A percentile compares a stretch with the other conserved stretches of the same genome.
phyloP scores from a whole-genome alignment of 2,888 invertebrate genomes.

The Campaea margaritaria region DNA sequence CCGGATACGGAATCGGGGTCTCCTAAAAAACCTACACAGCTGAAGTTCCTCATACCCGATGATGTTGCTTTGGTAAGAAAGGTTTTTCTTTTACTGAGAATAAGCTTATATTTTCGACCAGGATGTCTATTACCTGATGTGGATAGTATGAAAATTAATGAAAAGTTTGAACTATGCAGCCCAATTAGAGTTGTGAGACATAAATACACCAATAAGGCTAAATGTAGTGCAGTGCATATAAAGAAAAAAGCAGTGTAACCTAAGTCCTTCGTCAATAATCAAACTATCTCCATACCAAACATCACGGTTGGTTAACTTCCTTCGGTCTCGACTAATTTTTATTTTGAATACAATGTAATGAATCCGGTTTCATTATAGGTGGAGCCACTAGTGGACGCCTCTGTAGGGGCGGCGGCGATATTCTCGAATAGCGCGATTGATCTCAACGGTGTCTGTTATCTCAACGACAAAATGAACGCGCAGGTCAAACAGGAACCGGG shows the following conservation, averaged over 20 bases:
- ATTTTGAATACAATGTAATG: too few species aligned
- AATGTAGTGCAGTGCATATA: too few species aligned
- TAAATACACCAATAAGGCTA: too few species aligned
- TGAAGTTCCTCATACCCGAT: constrained; percentile 74
- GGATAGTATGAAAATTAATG: not conserved
- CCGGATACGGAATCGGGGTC: constrained; percentile 61
- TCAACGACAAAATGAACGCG: constrained; percentile 89
- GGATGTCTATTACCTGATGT: too few species aligned
- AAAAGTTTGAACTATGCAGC: too few species aligned
- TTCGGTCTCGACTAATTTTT: too few species aligned
- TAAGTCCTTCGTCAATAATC: too few species aligned
- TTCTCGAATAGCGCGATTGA: constrained; percentile 95
- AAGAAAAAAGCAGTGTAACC: too few species aligned
- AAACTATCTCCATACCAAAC: too few species aligned
- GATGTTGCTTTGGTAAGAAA: constrained; percentile 63
- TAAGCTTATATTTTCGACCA: not conserved
- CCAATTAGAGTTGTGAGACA: too few species aligned
- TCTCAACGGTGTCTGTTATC: constrained; percentile 91
- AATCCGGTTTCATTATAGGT: constrained; percentile 44
- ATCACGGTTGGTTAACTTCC: too few species aligned
- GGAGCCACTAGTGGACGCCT: constrained; percentile 82
- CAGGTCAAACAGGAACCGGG: constrained; percentile 75
- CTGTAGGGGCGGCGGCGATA: constrained; percentile 90
- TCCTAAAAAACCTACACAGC: constrained; percentile 65
- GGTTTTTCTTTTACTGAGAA: not conserved